Base-by-base conservation (phyloP, 2,888 invertebrate genomes). In the Synanthedon myopaeformis region DNA sequence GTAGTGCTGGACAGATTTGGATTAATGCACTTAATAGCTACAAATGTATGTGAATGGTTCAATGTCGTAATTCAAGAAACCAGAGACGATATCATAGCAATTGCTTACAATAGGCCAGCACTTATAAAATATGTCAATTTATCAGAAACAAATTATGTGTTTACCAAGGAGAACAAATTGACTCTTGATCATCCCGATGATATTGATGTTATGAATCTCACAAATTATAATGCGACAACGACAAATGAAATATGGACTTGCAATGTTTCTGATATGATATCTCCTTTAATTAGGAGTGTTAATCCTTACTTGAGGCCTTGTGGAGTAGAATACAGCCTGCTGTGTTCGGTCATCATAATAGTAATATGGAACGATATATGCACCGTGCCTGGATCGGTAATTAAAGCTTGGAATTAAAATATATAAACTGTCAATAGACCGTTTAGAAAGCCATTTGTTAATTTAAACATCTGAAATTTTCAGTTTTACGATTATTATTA, bases 31-130 rank as follows among this genome's bases (percentile, higher is more conserved):
- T 90, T 96, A 89, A 92, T 97, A 58, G 97, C 96, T 1, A 96
- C 96, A 12, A 97, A 97, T 74, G 84, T 97, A 11, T 97, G 96
- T 79, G 96, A 97, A 66, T 97, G 97, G 97, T 82, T 97, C 5
- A 93, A 94, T 72, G 94, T 96, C 1, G 88, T 96, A 28, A 93
- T 96, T 12, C 93, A 94, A 72, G 96, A 96, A 74, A 96, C 96
- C 2, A 92, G 94, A 70, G 95, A 96, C 69, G 96, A 96, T 73
- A 94, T 96, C 55, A 88, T 91, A 17, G 70, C 79, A 2, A 78
- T 87, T 41, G 84, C 86, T 0, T 82, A 82, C 59, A 69, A 75
- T 45, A 72, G 71, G 0, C 79, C 79, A 19, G 66, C 73, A 3
- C 69, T 79, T 1, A 61, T 80, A 5, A 67, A 79, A 53, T 84